These are phyloP conservation scores for Volucella bombylans DNA, from an alignment of 2,888 invertebrate genomes.

Conservation along the genomic window DNA sequence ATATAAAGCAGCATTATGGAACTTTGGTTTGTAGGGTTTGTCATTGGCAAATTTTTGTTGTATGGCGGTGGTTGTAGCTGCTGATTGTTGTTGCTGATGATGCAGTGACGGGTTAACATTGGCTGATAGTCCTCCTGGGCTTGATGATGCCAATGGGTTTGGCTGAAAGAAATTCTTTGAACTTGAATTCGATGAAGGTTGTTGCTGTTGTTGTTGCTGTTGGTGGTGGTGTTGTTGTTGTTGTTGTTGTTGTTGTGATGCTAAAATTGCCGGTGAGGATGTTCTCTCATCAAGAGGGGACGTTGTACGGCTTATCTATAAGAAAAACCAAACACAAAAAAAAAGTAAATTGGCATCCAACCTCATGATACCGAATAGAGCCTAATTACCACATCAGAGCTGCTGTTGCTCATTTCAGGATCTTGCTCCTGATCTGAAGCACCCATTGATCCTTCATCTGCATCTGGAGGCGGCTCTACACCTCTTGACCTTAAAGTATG, in stretches of 20 bases:
- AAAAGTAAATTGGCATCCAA: not conserved
- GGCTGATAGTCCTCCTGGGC: conserved; percentile 77
- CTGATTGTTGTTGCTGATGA: conserved; percentile 65
- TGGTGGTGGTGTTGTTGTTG: conserved; percentile 37
- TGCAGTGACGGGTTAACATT: conserved; percentile 76
- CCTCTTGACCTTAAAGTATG: conserved; percentile 87
- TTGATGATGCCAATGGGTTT: conserved; percentile 78
- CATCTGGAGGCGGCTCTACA: conserved; percentile 84
- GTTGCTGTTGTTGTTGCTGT: conserved; percentile 27
- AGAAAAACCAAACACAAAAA: conserved; percentile 8
- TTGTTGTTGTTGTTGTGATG: conserved; percentile 36
- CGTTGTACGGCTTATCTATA: conserved; percentile 80
- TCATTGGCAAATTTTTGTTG: conserved; percentile 82
- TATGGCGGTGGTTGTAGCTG: conserved; percentile 65
- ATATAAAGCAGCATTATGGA: conserved; percentile 86
- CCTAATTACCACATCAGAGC: conserved; percentile 80
- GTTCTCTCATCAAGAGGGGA: conserved; percentile 81
- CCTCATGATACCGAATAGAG: not conserved
- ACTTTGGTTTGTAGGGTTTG: conserved; percentile 89
- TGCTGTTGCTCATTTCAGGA: conserved; percentile 82
- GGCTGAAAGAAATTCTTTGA: conserved; percentile 76
- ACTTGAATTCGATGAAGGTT: conserved; percentile 77
- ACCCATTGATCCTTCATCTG: conserved; percentile 85
- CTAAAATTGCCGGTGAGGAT: conserved; percentile 73
- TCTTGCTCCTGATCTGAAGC: conserved; percentile 86